phyloP scores from a whole-genome alignment of 2,113 vertebrate genomes.

The Cottus gobio region DNA sequence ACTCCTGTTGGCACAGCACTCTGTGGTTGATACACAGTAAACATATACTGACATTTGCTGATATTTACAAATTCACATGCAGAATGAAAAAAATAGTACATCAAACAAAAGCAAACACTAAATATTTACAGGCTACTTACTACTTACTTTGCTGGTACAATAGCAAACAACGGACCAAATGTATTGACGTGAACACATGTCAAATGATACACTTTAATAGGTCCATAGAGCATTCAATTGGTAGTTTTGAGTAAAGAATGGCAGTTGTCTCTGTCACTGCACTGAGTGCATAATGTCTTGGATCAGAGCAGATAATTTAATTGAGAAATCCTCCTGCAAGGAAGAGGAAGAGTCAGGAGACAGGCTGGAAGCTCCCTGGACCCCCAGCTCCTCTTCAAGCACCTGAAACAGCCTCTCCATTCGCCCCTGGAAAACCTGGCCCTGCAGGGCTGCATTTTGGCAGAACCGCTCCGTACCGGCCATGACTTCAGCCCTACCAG shows the following conservation, averaged over 20 bases:
- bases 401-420: conserved; percentile 84
- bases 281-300: conserved; percentile 87
- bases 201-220: background rate
- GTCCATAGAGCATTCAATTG: background rate
- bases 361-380: conserved; percentile 16
- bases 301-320: conserved; percentile 86
- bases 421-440: conserved; percentile 79
- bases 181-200: background rate
- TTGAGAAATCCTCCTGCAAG: conserved; percentile 83
- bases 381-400: conserved; percentile 78
- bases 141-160: conserved; percentile 41
- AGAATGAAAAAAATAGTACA: conserved; percentile 43
- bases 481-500: conserved; percentile 69
- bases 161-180: conserved; percentile 19
- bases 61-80: conserved; percentile 19
- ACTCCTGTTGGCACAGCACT: background rate
- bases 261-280: conserved; percentile 49
- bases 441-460: conserved; percentile 77
- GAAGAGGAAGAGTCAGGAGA: conserved; percentile 20
- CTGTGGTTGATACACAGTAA: conserved; percentile 16
- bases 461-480: conserved; percentile 85
- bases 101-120: conserved; percentile 23
- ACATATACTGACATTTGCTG: conserved; percentile 18
- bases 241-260: background rate
- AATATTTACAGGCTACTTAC: conserved; percentile 69